Conservation (phyloP, 2,113 vertebrate genomes). For the Menura novaehollandiae region DNA sequence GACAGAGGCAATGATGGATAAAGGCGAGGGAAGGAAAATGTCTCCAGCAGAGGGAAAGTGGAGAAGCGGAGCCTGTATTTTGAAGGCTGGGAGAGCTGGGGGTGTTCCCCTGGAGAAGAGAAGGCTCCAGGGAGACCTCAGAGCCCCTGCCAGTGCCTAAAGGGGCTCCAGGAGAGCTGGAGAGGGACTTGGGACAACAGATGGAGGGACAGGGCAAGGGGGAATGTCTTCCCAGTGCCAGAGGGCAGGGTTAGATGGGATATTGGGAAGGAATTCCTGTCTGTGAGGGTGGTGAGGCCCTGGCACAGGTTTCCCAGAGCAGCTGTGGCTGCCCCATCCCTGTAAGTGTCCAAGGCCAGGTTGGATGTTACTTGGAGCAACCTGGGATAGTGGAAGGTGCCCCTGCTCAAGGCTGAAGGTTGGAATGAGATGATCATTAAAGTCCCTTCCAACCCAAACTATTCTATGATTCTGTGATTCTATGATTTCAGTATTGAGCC, state of each 20-base stretch:
- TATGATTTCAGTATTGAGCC: not conserved
- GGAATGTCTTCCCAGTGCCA: not conserved
- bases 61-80: not conserved
- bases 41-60: not conserved
- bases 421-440: not conserved
- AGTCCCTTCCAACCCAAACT: not conserved
- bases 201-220: not conserved
- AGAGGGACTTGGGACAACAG: not conserved
- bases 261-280: fast-evolving
- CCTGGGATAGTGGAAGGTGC: fast-evolving
- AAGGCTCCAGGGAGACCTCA: not conserved
- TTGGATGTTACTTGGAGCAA: fast-evolving
- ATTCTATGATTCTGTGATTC: not conserved
- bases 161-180: not conserved
- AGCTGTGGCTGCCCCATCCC: not conserved
- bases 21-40: not conserved
- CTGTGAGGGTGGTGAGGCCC: not conserved
- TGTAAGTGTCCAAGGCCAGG: not conserved
- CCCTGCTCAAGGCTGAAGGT: not conserved
- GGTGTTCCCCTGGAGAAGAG: fast-evolving
- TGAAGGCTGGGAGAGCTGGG: not conserved
- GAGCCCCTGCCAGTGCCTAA: not conserved
- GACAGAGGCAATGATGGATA: not conserved
- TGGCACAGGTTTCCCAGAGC: not conserved
- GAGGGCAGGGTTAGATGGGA: not conserved